A percentile compares a stretch with the other conserved stretches of the same genome.
Evolutionary conservation across 2,113 vertebrate species (phyloP).

Genomic region (Eupsittula cactorum): DNA sequence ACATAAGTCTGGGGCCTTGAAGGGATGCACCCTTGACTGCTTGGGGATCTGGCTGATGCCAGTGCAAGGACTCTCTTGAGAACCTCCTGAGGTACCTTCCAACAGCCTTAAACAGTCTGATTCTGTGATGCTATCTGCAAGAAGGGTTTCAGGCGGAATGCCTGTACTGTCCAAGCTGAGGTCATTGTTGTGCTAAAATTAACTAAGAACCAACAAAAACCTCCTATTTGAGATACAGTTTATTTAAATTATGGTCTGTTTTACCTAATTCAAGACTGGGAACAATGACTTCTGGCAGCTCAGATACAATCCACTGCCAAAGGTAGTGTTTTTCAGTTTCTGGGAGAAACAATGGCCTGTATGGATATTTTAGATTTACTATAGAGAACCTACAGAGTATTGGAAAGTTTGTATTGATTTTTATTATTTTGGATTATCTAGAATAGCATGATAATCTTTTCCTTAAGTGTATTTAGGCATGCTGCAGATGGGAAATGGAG

Average conservation of each 20-base stretch:
- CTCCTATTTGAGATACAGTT: background rate
- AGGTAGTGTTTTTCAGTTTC: background rate
- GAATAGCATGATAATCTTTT: background rate
- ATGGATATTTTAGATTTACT: background rate
- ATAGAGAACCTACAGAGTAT: background rate
- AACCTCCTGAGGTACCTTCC: background rate
- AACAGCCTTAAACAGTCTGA: background rate
- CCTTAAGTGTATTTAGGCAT: background rate
- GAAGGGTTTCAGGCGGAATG: background rate
- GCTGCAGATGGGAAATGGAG: background rate
- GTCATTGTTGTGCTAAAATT: background rate
- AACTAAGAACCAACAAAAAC: background rate
- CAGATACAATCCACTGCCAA: background rate
- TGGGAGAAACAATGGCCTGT: background rate
- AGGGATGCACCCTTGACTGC: background rate
- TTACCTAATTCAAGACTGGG: background rate
- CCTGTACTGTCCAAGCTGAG: background rate
- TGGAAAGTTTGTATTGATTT: background rate
- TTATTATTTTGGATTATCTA: background rate
- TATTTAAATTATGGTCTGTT: background rate
- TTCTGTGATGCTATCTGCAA: background rate
- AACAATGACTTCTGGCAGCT: background rate
- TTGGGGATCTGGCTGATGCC: background rate
- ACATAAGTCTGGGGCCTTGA: rapidly evolving
- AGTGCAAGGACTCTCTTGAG: background rate